A percentile compares a stretch with the other conserved stretches of the same genome.
These are phyloP conservation scores for Entelurus aequoreus DNA, from an alignment of 2,113 vertebrate species.

Conservation along the genomic window DNA sequence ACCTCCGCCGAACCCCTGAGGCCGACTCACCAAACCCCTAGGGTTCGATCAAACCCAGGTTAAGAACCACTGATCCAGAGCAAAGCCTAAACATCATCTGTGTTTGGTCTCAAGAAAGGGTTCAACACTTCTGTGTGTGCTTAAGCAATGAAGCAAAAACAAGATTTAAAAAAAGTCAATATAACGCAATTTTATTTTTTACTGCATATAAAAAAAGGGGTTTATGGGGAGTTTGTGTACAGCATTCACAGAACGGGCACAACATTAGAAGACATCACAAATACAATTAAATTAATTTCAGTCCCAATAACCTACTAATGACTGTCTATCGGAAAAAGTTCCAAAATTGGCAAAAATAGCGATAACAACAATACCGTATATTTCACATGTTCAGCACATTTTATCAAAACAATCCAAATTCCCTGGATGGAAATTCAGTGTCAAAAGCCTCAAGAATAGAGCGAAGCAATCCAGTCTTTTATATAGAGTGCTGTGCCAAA, in stretches of 20 bases:
- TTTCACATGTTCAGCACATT: no score
- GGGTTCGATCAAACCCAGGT: no score
- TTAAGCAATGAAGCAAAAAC: not conserved
- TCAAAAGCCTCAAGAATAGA: no score
- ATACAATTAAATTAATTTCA: not conserved
- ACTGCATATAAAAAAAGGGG: not conserved
- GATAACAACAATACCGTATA: not conserved
- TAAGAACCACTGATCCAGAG: no score
- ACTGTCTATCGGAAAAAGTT: not conserved
- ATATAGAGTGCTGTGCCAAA: no score
- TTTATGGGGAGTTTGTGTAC: not conserved
- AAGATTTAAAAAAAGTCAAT: not conserved
- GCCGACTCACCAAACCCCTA: no score
- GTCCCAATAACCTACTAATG: conserved; percentile 13
- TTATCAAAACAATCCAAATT: no score
- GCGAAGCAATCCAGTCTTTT: no score
- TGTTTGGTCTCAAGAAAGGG: not conserved
- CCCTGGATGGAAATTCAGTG: no score
- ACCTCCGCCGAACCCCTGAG: no score
- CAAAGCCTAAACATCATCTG: not conserved
- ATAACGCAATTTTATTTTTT: not conserved
- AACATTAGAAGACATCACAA: conserved; percentile 4
- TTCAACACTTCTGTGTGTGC: no score
- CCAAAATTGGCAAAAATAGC: not conserved
- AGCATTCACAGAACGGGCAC: not conserved